Evolutionary conservation across 2,113 vertebrate species (phyloP).

Genomic region (Anoplopoma fimbria): DNA sequence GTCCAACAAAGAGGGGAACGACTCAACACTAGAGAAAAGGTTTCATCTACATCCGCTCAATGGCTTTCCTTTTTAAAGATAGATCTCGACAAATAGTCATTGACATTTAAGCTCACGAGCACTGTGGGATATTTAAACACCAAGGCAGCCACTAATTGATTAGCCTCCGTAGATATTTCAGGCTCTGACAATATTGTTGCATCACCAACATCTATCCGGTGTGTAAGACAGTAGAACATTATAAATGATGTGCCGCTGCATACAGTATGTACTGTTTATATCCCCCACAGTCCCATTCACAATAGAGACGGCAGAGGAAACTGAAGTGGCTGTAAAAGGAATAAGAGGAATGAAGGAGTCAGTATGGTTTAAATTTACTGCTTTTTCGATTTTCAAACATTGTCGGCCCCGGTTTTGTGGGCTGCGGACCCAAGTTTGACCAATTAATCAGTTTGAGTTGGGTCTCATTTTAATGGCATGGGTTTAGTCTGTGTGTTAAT

Average conservation of each 20-base stretch:
- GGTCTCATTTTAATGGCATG: neutral
- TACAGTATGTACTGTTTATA: slow-evolving; percentile 8
- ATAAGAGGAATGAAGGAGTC: slow-evolving; percentile 5
- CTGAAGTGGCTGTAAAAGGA: slow-evolving; percentile 1
- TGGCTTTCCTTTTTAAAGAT: slow-evolving; percentile 54
- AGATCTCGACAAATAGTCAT: slow-evolving; percentile 61
- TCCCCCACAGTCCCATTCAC: slow-evolving; percentile 22
- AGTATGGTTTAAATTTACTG: neutral
- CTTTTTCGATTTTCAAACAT: neutral
- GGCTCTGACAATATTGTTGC: slow-evolving; percentile 68
- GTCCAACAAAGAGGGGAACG: slow-evolving; percentile 56
- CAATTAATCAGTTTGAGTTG: neutral
- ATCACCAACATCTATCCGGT: slow-evolving; percentile 55
- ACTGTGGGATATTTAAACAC: slow-evolving; percentile 63
- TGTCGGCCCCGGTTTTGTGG: neutral
- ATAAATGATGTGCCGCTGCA: slow-evolving; percentile 19
- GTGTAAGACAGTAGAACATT: slow-evolving; percentile 16
- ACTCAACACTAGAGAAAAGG: slow-evolving; percentile 62
- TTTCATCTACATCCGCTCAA: slow-evolving; percentile 70
- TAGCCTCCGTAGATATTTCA: slow-evolving; percentile 72
- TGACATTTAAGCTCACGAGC: slow-evolving; percentile 76
- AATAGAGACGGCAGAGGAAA: slow-evolving; percentile 24
- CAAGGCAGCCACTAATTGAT: slow-evolving; percentile 72
- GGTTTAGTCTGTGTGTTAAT: too few species aligned
- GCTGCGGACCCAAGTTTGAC: neutral